Base-by-base conservation (phyloP, 2,797 vertebrate genomes). In the Enteromius argenteus region DNA sequence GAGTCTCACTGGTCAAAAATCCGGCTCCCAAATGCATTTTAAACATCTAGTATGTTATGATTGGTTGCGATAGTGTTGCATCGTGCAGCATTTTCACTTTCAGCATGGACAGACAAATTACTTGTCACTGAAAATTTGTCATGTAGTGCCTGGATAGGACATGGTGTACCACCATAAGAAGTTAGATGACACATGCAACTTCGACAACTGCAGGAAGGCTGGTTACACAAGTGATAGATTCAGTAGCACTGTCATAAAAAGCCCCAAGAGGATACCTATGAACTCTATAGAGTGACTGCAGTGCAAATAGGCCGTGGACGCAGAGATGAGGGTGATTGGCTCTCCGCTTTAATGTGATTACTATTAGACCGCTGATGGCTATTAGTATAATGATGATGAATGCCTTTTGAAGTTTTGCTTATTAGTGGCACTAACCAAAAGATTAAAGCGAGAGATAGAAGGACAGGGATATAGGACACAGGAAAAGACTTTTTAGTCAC, bases 381-480 rank as follows among this genome's bases (percentile, higher is more conserved):
- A 79, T 79, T 66, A 79, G 27, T 49, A 35, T 79, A 79, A 79
- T 79, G 23, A 79, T 66, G 71, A 60, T 75, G 44, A 53, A 83
- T 76, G 62, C 32, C 81, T 75, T 84, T 30, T 49, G 17, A 79
- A 49, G 27, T 44, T 79, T 79, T 5, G 2, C 58, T 79, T 62
- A 30, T 79, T 49, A 79, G 44, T 69, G 0, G 13, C 80, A 73
- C 4, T 4, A 82, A n/a, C 15, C 49, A 60, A 51, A 30, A 64
- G 27, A 62, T 88, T 84, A 86, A 85, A 85, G 68, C 19, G 37
- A 10, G 14, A 44, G 44, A 73, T 64, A 27, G 15, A 73, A 30
- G 5, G 37, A 62, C 73, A 37, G 76, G 64, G 15, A 46, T 30
- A 49, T 32, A 35, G 23, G 17, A 78, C 56, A n/a, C 14, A 44